Percentiles rank a stretch among this genome's conserved stretches.
phyloP scores from a whole-genome alignment of 2,888 invertebrate species.

The Rhimphoctona megacephalus region DNA sequence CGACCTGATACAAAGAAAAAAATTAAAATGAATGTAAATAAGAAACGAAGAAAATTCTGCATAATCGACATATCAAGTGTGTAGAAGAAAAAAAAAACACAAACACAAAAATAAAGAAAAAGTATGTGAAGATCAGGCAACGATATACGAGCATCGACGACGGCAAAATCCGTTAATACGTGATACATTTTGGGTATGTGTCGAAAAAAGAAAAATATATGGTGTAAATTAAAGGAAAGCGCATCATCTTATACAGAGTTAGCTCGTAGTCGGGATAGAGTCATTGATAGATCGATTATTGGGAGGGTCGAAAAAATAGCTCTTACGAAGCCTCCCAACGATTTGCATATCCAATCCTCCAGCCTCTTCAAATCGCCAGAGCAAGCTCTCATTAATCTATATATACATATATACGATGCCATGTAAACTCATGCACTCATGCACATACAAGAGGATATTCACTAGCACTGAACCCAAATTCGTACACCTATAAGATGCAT shows the following conservation, averaged over 20 bases:
- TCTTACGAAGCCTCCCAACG: constrained; percentile 40
- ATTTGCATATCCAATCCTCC: constrained; percentile 64
- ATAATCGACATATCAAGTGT: constrained; percentile 66
- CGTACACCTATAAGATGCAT: constrained; percentile 69
- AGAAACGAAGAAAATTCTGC: constrained; percentile 40
- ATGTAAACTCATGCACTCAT: constrained; percentile 18
- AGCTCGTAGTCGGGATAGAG: constrained; percentile 2
- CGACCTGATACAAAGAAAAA: constrained; percentile 2
- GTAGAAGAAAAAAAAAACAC: constrained; percentile 13
- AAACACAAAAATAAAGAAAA: background rate
- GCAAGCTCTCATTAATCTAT: constrained; percentile 32
- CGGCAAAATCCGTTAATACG: background rate
- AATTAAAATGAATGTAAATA: constrained; percentile 64
- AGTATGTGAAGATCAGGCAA: constrained; percentile 7
- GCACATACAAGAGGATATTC: constrained; percentile 14
- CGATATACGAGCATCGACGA: constrained; percentile 21
- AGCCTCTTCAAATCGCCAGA: constrained; percentile 43
- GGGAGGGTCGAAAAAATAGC: constrained; percentile 34
- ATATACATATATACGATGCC: constrained; percentile 10
- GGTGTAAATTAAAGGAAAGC: constrained; percentile 9
- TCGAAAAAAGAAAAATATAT: background rate
- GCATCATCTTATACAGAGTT: constrained; percentile 25
- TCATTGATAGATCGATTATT: constrained; percentile 44
- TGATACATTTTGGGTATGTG: background rate
- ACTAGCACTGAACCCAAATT: constrained; percentile 52